phyloP scores from a whole-genome alignment of 2,888 invertebrate genomes.

The Eristalis arbustorum region DNA sequence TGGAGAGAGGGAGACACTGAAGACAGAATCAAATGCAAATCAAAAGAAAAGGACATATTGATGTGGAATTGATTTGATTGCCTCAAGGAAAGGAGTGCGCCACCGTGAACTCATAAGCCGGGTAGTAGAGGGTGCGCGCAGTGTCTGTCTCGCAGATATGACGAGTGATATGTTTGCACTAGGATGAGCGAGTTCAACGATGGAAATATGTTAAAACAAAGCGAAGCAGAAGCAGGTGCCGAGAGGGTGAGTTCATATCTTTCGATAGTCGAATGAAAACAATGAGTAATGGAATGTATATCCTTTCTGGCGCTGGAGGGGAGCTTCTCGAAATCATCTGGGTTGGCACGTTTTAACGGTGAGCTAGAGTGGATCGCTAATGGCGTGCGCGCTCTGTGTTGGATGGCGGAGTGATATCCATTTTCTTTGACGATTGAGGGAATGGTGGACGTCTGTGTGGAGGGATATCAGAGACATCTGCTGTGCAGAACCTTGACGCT shows the following conservation, averaged over 20 bases:
- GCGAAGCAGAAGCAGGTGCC: background rate
- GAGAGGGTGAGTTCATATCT: conserved; percentile 32
- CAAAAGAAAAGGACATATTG: conserved; percentile 64
- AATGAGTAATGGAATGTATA: background rate
- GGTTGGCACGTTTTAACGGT: background rate
- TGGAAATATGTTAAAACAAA: conserved; percentile 46
- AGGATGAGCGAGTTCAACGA: conserved; percentile 6
- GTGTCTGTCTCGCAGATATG: background rate
- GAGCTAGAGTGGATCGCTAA: background rate
- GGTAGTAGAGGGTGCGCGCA: background rate
- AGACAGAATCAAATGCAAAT: conserved; percentile 62
- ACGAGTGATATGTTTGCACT: conserved; percentile 50
- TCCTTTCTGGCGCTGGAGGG: background rate
- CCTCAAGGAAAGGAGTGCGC: conserved; percentile 20
- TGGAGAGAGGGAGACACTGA: conserved; percentile 21
- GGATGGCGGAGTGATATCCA: background rate
- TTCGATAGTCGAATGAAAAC: conserved; percentile 29
- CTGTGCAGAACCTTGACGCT: background rate
- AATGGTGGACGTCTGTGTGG: background rate
- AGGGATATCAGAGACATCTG: too few relatives aligned
- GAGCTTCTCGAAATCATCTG: background rate
- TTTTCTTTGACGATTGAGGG: background rate
- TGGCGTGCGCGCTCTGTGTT: background rate
- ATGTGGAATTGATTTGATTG: conserved; percentile 67
- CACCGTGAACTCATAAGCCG: too few relatives aligned